Evolutionary conservation across 2,888 invertebrate species (phyloP).

Genomic region (Erpobdella octoculata): DNA sequence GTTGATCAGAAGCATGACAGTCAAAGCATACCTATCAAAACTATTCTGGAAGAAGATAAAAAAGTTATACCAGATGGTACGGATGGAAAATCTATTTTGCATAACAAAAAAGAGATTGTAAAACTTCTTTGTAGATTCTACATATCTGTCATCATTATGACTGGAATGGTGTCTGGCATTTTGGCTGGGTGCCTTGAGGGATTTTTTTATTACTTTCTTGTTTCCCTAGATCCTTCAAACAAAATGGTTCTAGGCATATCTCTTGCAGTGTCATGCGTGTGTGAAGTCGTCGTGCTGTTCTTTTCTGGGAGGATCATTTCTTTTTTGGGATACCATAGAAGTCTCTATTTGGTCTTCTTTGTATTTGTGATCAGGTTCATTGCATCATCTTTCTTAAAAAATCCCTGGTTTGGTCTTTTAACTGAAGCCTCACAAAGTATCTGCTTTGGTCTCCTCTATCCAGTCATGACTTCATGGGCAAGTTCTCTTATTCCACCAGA

Average conservation of each 20-base stretch:
- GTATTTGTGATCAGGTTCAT: conserved; percentile 73
- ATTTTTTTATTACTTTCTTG: conserved; percentile 64
- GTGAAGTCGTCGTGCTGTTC: conserved; percentile 56
- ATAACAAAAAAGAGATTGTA: conserved; percentile 2
- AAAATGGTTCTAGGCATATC: conserved; percentile 44
- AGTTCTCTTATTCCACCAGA: conserved; percentile 74
- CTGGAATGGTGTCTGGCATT: conserved; percentile 73
- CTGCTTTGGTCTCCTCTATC: conserved; percentile 84
- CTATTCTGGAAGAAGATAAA: background rate
- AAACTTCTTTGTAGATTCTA: conserved; percentile 66
- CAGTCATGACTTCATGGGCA: conserved; percentile 79
- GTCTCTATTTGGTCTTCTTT: conserved; percentile 73
- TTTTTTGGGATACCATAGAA: conserved; percentile 66
- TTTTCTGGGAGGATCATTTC: conserved; percentile 74
- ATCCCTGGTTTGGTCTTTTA: conserved; percentile 76
- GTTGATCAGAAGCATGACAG: too few relatives aligned
- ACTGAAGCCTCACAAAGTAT: conserved; percentile 79
- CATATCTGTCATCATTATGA: conserved; percentile 70
- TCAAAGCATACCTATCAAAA: too few relatives aligned
- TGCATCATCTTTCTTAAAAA: conserved; percentile 68
- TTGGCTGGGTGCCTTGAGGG: conserved; percentile 84
- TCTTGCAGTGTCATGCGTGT: conserved; percentile 41
- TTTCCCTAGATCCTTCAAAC: conserved; percentile 32
- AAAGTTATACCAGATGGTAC: background rate
- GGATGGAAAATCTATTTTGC: background rate